Evolutionary conservation across 2,888 invertebrate species (phyloP), one percentile per base, ranked within the genome.

Genomic region (Harpagoxenus sublaevis): DNA sequence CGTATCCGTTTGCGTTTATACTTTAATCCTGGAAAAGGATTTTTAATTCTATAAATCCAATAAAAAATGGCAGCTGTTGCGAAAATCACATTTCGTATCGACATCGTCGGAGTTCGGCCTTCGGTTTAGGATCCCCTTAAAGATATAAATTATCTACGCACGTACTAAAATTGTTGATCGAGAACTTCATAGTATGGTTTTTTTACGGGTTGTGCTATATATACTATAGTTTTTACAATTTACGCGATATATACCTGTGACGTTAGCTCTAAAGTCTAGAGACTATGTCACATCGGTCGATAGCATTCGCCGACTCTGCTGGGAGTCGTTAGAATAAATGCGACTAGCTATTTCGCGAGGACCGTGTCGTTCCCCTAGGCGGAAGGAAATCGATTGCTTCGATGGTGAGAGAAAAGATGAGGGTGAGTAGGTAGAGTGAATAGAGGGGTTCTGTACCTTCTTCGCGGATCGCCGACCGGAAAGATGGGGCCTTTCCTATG

Each of bases 281-380:
- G 39, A 51, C 73, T 62, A 57, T 28, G 28, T 48, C 60, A 51
- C 28, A 55, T 66, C 55, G 68, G 18, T 48, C 73, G 79, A 81
- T 79, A 60, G 60, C 60, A 62, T 73, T 81, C 51, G 39, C 8
- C 79, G 73, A 73, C 23, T 81, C 79, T 73, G 60, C 18, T 73
- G 79, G 79, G 79, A 81, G 73, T 81, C 73, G 79, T 81, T 81
- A 73, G 79, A 73, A 81, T 81, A 81, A 81, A 81, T 73, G 79
- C 60, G 79, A 81, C 79, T 70, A 68, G 68, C 84, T 66, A 85
- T 83, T 70, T 78, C 35, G 70, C 35, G 48, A 63, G 84, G 45
- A 63, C 60, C 63, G 35, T 66, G 45, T 39, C 60, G 39, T 73
- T 51, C 84, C 71, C 70, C 31, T 77, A 65, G 78, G 45, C 48